These are phyloP conservation scores for Carpatolechia fugitivella DNA, from an alignment of 2,888 invertebrate species.

Conservation along the genomic window DNA sequence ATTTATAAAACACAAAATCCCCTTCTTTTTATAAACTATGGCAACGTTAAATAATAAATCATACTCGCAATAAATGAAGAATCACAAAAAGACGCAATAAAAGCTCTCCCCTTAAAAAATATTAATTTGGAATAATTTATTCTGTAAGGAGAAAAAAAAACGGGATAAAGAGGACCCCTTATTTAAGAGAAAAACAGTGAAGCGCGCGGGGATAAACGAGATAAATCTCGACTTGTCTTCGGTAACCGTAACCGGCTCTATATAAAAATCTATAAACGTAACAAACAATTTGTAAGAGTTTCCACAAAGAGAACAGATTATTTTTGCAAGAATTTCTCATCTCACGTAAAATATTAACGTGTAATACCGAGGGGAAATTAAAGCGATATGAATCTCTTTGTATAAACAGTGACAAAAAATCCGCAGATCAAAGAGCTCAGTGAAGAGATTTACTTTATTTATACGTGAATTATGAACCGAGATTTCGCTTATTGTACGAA, in stretches of 20 bases:
- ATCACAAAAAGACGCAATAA: slow-evolving; percentile 49
- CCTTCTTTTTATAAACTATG: slow-evolving; percentile 11
- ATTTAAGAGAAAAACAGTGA: slow-evolving; percentile 45
- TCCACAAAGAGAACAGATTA: slow-evolving; percentile 48
- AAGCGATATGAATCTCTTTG: slow-evolving; percentile 53
- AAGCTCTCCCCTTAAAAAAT: slow-evolving; percentile 51
- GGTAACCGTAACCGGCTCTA: slow-evolving; percentile 41
- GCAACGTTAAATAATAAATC: slow-evolving; percentile 37
- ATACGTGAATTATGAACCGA: slow-evolving; percentile 26
- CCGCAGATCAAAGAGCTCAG: slow-evolving; percentile 28
- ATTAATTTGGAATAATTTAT: slow-evolving; percentile 66
- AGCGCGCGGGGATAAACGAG: slow-evolving; percentile 49
- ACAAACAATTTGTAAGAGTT: slow-evolving; percentile 46
- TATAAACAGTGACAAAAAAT: slow-evolving; percentile 39
- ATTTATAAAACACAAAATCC: not conserved
- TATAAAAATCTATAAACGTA: slow-evolving; percentile 45
- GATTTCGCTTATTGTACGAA: slow-evolving; percentile 11
- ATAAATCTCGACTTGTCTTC: slow-evolving; percentile 59
- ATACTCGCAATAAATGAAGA: slow-evolving; percentile 36
- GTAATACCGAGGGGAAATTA: slow-evolving; percentile 63
- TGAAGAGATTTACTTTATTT: slow-evolving; percentile 24
- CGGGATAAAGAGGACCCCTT: slow-evolving; percentile 47
- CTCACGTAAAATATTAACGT: slow-evolving; percentile 60
- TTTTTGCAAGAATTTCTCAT: slow-evolving; percentile 50
- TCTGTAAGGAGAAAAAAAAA: slow-evolving; percentile 46